Evolutionary conservation across 2,113 vertebrate species (phyloP), one percentile per base, ranked within the genome.

Genomic region (Chaenogobius annularis): DNA sequence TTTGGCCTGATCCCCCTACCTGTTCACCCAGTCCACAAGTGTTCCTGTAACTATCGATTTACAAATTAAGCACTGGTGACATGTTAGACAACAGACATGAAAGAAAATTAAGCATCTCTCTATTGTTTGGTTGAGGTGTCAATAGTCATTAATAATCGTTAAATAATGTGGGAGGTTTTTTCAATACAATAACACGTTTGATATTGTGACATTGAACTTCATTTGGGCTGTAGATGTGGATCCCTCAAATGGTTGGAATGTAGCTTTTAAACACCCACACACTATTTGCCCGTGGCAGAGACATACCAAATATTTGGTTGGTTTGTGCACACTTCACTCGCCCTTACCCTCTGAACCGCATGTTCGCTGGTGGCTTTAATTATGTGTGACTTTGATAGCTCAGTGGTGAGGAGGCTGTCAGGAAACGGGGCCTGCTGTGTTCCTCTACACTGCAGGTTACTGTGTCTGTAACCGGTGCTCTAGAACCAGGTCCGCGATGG

Each of bases 401-500:
- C 35, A 10, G 61, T 40, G 61, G 61, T 63, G 61, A 40, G 17
- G 9, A 37, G 35, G 17, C 35, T 63, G 61, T 62, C 35, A 19
- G 61, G 61, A 63, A 63, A 63, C n/a, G 40, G 61, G 73, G 71
- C 82, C 69, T 55, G 35, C 61, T 56, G 54, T 69, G 73, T 19
- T 63, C 65, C 70, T 23, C 64, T 11, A 44, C 71, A 48, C 66
- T 63, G 0, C 5, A 73, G 68, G 68, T 79, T 79, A 70, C 66
- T 63, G 55, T 74, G 75, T 88, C 71, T 74, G 46, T 80, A 70
- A 11, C 63, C 23, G 52, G 50, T 68, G 76, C 74, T 68, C 58
- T 79, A 55, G 80, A 62, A 66, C 55, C 66, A 50, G 72, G 70
- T 82, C 63, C 66, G 37, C 73, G 69, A 78, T 68, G 72, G 68